Evolutionary conservation across 35 echinoderm and acorn worm genomes (phyloP).

Genomic region (Amphiura filiformis): DNA sequence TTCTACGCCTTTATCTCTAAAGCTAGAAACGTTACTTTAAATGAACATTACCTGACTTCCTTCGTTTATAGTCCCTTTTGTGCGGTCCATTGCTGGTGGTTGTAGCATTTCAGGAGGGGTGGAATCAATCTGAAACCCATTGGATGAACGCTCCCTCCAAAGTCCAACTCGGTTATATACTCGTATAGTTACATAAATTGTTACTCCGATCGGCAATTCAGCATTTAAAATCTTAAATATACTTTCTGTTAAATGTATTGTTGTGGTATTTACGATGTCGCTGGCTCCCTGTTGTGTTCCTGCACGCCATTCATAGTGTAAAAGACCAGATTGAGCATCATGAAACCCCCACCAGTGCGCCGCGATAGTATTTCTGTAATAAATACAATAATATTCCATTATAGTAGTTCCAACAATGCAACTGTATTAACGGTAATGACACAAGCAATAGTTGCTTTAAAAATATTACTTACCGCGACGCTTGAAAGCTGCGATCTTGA

Average conservation of each 20-base stretch:
- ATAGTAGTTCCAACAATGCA: too few species aligned
- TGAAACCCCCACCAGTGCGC: constrained; percentile 46
- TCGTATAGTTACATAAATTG: constrained; percentile 30
- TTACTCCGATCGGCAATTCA: neutral
- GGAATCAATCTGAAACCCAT: constrained; percentile 33
- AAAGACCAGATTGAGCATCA: constrained; percentile 50
- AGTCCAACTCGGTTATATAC: constrained; percentile 31
- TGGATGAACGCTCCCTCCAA: constrained; percentile 23
- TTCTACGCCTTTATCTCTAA: too few species aligned
- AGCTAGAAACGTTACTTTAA: too few species aligned
- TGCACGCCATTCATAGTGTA: constrained; percentile 58
- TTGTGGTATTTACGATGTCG: constrained; percentile 4
- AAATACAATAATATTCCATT: too few species aligned
- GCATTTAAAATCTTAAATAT: neutral
- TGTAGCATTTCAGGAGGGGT: constrained; percentile 13
- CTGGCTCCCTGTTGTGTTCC: constrained; percentile 32
- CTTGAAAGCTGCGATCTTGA: constrained; percentile 22
- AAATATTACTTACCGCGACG: constrained; percentile 53
- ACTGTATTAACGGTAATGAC: too few species aligned
- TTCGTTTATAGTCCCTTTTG: neutral
- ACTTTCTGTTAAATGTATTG: neutral
- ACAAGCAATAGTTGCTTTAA: too few species aligned
- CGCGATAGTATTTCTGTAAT: neutral
- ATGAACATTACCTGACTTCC: constrained; percentile 31
- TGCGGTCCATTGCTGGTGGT: neutral